These are phyloP conservation scores for Tetragnatha montana DNA, from an alignment of 2,888 invertebrate genomes.

Conservation along the genomic window DNA sequence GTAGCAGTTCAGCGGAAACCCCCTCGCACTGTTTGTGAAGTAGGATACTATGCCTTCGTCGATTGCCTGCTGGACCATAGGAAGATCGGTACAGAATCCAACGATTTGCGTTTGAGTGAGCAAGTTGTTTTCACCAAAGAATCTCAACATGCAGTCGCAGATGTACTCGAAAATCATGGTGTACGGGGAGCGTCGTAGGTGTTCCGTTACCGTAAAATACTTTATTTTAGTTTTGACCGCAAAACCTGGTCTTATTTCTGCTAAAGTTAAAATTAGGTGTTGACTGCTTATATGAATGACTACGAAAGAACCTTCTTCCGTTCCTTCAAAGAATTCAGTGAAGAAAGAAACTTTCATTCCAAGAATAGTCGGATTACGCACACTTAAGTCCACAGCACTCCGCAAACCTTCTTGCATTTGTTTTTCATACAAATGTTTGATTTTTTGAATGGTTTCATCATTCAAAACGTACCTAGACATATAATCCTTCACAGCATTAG, in stretches of 20 bases:
- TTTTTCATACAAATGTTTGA: constrained; percentile 35
- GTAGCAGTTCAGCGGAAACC: constrained; percentile 58
- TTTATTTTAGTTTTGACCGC: constrained; percentile 26
- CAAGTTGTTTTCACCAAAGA: constrained; percentile 39
- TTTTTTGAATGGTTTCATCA: constrained; percentile 17
- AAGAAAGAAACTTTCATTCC: constrained; percentile 52
- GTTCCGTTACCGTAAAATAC: constrained; percentile 39
- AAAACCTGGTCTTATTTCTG: constrained; percentile 47
- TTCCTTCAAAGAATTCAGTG: constrained; percentile 53
- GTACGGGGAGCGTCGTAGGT: constrained; percentile 39
- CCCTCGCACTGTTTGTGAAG: constrained; percentile 36
- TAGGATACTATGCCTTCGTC: constrained; percentile 37
- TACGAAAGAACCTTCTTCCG: constrained; percentile 43
- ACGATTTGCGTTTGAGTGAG: constrained; percentile 16
- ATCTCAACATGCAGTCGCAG: constrained; percentile 45
- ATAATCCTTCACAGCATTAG: constrained; percentile 9
- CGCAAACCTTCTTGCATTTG: constrained; percentile 45
- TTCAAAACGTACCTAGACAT: constrained; percentile 28
- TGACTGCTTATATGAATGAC: constrained; percentile 34
- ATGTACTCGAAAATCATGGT: constrained; percentile 55
- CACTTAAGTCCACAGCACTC: not conserved
- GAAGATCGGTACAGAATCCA: constrained; percentile 48
- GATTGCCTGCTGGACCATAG: constrained; percentile 36
- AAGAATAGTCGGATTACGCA: constrained; percentile 10
- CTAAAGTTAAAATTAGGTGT: constrained; percentile 20